These are phyloP conservation scores for Erinaceus europaeus DNA, from an alignment of 2,113 vertebrate genomes.

Conservation along the genomic window DNA sequence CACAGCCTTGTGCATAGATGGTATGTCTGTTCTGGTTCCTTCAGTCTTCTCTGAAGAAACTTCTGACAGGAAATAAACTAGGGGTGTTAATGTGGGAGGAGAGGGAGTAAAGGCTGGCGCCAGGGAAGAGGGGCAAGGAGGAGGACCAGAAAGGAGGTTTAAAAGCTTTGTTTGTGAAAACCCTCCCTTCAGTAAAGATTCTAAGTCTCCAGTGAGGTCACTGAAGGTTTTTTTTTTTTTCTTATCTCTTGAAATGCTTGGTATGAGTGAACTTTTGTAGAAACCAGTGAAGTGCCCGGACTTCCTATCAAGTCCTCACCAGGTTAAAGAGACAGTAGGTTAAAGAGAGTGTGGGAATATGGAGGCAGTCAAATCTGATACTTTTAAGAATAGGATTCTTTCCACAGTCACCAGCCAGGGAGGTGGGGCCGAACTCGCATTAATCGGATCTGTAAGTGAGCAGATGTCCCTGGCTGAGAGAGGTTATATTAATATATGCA, in stretches of 20 bases:
- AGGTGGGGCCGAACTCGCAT: neutral
- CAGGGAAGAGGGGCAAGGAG: neutral
- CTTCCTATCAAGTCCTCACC: neutral
- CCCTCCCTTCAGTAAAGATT: neutral
- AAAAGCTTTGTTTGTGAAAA: neutral
- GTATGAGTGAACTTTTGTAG: neutral
- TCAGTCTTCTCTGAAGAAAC: neutral
- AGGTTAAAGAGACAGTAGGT: neutral
- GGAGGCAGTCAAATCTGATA: accelerated
- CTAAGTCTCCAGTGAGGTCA: neutral
- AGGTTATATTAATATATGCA: neutral
- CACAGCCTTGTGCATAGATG: neutral
- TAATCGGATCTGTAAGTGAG: neutral
- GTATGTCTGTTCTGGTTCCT: neutral
- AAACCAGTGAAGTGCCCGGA: neutral
- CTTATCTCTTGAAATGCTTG: neutral
- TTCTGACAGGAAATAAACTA: neutral
- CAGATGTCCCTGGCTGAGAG: too few relatives aligned
- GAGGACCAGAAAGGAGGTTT: neutral
- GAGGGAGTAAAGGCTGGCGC: too few relatives aligned
- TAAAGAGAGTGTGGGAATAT: accelerated
- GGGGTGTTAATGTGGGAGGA: neutral
- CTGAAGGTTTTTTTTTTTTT: too few relatives aligned
- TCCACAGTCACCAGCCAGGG: neutral
- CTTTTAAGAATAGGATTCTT: too few relatives aligned